Conservation (phyloP, 1,140 invertebrate species). For the Nymphalis io region DNA sequence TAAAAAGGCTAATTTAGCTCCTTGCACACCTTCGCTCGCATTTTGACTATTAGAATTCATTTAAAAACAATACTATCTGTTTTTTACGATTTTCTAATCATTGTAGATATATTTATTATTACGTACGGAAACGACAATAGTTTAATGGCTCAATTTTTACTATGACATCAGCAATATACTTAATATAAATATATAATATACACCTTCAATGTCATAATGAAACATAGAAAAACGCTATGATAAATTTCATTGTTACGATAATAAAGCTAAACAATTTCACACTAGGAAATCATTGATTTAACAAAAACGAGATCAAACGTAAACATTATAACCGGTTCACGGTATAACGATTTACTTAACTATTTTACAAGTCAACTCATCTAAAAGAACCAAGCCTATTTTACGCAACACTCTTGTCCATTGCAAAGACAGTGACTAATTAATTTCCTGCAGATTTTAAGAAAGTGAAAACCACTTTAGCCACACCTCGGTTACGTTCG, state of each 20-base stretch:
- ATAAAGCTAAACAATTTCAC: background rate
- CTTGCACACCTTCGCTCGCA: too few species aligned
- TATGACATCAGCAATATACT: too few species aligned
- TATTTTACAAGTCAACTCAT: conserved; percentile 31
- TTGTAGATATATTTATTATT: too few species aligned
- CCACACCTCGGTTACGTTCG: conserved; percentile 43
- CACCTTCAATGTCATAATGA: too few species aligned
- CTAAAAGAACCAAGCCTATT: conserved; percentile 24
- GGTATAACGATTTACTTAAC: conserved; percentile 23
- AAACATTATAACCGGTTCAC: conserved; percentile 6
- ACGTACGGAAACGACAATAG: too few species aligned
- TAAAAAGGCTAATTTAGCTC: too few species aligned
- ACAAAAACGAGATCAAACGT: conserved; percentile 3
- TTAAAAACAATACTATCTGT: too few species aligned
- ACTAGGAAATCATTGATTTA: conserved; percentile 7
- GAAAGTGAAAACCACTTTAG: conserved; percentile 54
- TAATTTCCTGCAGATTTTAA: conserved; percentile 62
- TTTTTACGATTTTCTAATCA: too few species aligned
- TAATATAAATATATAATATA: too few species aligned
- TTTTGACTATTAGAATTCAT: too few species aligned
- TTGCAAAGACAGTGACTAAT: conserved; percentile 48
- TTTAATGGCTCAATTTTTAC: too few species aligned
- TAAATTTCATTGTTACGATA: background rate
- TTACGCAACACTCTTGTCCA: conserved; percentile 34
- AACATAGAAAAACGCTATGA: too few species aligned